Conservation (phyloP, 2,797 vertebrate species). For the Rhadinocentrus ornatus region DNA sequence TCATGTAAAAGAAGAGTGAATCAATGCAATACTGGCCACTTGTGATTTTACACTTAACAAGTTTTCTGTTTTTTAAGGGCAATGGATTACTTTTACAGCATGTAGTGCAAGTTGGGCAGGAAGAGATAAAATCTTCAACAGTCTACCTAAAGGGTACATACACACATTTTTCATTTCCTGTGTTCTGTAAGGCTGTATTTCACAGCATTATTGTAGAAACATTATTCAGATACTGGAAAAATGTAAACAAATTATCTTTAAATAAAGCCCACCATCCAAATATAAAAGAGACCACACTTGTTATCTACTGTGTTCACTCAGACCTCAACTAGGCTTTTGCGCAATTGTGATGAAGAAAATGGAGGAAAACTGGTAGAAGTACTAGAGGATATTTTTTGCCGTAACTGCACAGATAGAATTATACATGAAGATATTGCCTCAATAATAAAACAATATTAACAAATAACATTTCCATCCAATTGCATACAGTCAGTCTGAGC, state of each 20-base stretch:
- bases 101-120: not conserved
- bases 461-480: not conserved
- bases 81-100: not conserved
- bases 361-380: not conserved
- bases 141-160: not conserved
- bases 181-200: not conserved
- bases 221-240: not conserved
- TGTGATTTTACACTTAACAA: conserved; percentile 19
- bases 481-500: not conserved
- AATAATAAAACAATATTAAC: not conserved
- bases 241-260: not conserved
- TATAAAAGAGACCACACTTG: not conserved
- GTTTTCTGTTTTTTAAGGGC: too few species aligned
- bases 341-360: not conserved
- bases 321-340: not conserved
- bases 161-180: not conserved
- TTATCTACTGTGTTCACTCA: not conserved
- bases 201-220: not conserved
- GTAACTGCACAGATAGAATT: too few species aligned
- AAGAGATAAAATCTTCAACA: not conserved
- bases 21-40: not conserved
- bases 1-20: conserved; percentile 31
- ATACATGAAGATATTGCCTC: not conserved
- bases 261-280: not conserved
- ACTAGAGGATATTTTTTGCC: too few species aligned